These are phyloP conservation scores for Hybos culiciformis DNA, from an alignment of 2,888 invertebrate genomes.

Conservation along the genomic window DNA sequence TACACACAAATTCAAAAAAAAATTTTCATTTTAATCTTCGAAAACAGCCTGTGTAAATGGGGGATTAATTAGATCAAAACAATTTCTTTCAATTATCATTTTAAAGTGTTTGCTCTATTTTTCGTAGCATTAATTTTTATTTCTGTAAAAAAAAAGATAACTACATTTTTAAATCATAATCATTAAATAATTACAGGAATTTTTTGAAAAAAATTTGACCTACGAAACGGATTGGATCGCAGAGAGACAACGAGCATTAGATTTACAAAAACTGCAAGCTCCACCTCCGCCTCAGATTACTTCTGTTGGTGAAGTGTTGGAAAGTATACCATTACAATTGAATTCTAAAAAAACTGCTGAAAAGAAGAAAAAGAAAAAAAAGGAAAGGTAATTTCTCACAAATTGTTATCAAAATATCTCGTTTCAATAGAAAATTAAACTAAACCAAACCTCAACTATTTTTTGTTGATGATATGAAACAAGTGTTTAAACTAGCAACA, in stretches of 20 bases:
- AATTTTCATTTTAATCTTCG: no score
- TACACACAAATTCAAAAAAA: no score
- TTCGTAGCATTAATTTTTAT: no score
- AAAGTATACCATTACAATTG: constrained; percentile 16
- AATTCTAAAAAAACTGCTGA: constrained; percentile 20
- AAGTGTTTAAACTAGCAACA: no score
- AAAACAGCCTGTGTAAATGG: no score
- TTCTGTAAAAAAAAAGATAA: not conserved
- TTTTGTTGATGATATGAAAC: no score
- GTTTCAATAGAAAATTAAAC: no score
- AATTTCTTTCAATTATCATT: no score
- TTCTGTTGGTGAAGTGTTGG: constrained; percentile 16
- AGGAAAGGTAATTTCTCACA: constrained; percentile 37
- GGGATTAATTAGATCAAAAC: no score
- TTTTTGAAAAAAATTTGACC: constrained; percentile 69
- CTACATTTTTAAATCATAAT: not conserved
- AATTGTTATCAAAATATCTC: not conserved
- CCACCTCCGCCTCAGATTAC: constrained; percentile 23
- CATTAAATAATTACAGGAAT: constrained; percentile 42
- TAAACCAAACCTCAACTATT: no score
- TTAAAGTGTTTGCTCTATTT: no score
- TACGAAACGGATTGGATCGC: constrained; percentile 81
- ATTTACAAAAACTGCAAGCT: constrained; percentile 34
- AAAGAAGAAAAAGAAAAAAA: constrained; percentile 42
- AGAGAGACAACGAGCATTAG: constrained; percentile 59